Evolutionary conservation across 2,888 invertebrate genomes (phyloP).

Genomic region (Theretra japonica): DNA sequence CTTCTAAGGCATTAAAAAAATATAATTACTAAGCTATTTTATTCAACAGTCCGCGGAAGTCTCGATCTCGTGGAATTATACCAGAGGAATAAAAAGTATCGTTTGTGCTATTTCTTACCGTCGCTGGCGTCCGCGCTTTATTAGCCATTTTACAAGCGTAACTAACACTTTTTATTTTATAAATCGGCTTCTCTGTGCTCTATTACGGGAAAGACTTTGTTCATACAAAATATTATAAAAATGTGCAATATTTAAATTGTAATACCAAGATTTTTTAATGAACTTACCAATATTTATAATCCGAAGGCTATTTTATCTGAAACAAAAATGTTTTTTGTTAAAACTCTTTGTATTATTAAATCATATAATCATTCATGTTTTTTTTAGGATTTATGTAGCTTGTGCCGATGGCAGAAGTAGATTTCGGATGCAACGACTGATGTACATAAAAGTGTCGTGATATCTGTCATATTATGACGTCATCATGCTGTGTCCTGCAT

Average conservation of each 20-base stretch:
- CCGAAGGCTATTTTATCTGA: not conserved
- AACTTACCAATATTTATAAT: slow-evolving; percentile 17
- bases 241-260: too few relatives aligned
- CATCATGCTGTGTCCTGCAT: too few relatives aligned
- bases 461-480: too few relatives aligned
- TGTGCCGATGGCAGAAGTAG: too few relatives aligned
- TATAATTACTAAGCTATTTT: not conserved
- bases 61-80: not conserved
- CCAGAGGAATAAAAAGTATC: slow-evolving; percentile 9
- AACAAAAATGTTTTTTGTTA: not conserved
- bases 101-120: not conserved
- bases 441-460: not conserved
- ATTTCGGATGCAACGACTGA: too few relatives aligned
- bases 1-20: too few relatives aligned
- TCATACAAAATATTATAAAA: too few relatives aligned
- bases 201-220: too few relatives aligned
- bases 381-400: too few relatives aligned
- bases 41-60: not conserved
- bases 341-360: too few relatives aligned
- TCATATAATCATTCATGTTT: too few relatives aligned
- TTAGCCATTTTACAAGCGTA: not conserved
- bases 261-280: too few relatives aligned
- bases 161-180: slow-evolving; percentile 7
- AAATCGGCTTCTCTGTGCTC: not conserved
- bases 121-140: not conserved